Evolutionary conservation across 2,888 invertebrate genomes (phyloP).

Genomic region (Luperina testacea): DNA sequence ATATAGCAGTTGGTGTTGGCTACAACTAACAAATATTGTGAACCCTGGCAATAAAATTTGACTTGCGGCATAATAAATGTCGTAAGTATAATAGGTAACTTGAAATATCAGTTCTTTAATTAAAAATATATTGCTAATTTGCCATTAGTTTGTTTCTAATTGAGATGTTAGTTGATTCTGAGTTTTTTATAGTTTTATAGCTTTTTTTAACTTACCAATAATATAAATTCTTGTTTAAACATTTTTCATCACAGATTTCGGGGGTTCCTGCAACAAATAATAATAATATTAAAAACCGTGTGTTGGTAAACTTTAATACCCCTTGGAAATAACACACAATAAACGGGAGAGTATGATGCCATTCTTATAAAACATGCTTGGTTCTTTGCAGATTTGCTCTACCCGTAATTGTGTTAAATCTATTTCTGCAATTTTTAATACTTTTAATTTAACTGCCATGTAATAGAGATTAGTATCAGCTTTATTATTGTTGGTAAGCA

Average conservation of each 20-base stretch:
- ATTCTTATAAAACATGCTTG: neutral
- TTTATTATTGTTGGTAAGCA: neutral
- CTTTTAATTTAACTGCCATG: neutral
- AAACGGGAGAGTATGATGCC: neutral
- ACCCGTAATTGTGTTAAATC: neutral
- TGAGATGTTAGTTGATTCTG: neutral
- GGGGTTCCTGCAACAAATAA: constrained; percentile 72
- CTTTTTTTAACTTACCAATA: constrained; percentile 80
- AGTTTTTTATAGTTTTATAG: neutral
- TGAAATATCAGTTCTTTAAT: neutral
- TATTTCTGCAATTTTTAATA: neutral
- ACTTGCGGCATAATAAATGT: neutral
- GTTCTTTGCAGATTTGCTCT: neutral
- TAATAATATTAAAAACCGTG: neutral
- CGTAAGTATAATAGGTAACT: constrained; percentile 8
- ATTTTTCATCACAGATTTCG: constrained; percentile 84
- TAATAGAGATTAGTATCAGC: neutral
- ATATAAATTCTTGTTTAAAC: constrained; percentile 83
- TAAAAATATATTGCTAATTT: constrained; percentile 8
- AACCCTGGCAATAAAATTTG: constrained; percentile 20
- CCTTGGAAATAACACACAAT: neutral
- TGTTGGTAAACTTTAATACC: neutral
- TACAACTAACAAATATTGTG: neutral
- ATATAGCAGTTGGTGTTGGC: neutral
- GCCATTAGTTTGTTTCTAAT: neutral